Base-by-base conservation (phyloP, 2,113 vertebrate genomes). In the Vulpes vulpes region DNA sequence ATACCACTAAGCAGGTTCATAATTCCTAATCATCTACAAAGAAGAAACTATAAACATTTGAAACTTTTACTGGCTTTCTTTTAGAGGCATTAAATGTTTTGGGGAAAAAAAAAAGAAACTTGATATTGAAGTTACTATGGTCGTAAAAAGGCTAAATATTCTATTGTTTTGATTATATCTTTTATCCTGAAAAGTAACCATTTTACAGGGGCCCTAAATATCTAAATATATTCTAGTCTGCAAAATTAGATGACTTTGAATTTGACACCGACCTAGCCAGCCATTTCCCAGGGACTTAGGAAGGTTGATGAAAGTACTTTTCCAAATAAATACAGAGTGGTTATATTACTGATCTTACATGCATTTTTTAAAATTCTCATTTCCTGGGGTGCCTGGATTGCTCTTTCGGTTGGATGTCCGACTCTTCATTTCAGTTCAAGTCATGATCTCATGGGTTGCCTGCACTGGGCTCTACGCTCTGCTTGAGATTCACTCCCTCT, bases 31-130 rank as follows among this genome's bases (percentile, higher is more conserved):
- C 23, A 43, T 53, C 79, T 89, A 12, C 73, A 11, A 76, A 67
- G 67, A 53, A 76, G 74, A 76, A 89, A 79, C 60, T 83, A 78
- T 65, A 83, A 96, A 67, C 59, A 35, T 60, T 83, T 67, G 95
- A 83, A 96, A 83, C n/a, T 89, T 92, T 60, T 6, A 88, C n/a
- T 25, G 62, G 78, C 62, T 83, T 83, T 78, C 60, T 43, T 78
- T 57, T 92, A 59, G n/a, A 71, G 17, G 55, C 43, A 23, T 71
- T 84, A 35, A 43, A 38, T 11, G 10, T 55, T 95, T 95, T 82
- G 12, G 16, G 12, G 71, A 59, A 43, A 43, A 43, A 43, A 43
- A 43, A 81, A 80, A 73, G 8, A 73, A 20, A 19, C 20, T 38
- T 25, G 35, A 60, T 88, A 55, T 93, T 87, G 78, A 89, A 14